Evolutionary conservation across 2,888 invertebrate species (phyloP), one percentile per base, ranked within the genome.

Genomic region (Epistrophella euchroma): DNA sequence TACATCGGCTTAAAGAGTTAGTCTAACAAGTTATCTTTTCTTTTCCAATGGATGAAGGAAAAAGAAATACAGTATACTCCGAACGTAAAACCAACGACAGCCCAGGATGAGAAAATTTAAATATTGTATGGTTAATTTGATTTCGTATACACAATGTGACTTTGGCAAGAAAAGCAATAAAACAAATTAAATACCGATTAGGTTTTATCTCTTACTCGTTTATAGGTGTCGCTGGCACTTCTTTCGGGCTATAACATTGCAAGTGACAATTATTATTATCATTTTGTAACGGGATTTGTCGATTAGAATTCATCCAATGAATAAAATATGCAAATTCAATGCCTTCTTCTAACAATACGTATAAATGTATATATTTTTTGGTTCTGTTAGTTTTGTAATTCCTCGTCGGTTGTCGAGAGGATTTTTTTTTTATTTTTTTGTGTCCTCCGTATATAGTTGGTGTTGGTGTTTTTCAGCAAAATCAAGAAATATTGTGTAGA

Each of bases 131-230:
- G 86, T 86, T 86, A 86, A 86, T 86, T 86, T 86, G 86, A 86
- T 86, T 86, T 82, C 50, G 77, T 82, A 43, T 40, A 17, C 45
- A 52, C 17, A 70, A 55, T 73, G 40, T 62, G 70, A 78, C 81
- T 77, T 77, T 76, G 77, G 56, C 81, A 86, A 74, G 62, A 37
- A 82, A 74, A 81, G 86, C 86, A 86, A 86, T 82, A 86, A 86
- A 86, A 86, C 82, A 86, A 86, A 86, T 86, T 86, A 86, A 86
- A 86, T 74, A 78, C 82, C 86, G 82, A 86, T 86, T 86, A 86
- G 71, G 86, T 82, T 71, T 82, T 77, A 82, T 74, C 82, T 70
- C 50, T 40, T 32, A 58, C 58, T 64, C 43, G 60, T 40, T 62
- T 47, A 52, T 68, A 68, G 68, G 68, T 68, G 60, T 58, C 56